Evolutionary conservation across 2,113 vertebrate genomes (phyloP).

Genomic region (Trichomycterus rosablanca): DNA sequence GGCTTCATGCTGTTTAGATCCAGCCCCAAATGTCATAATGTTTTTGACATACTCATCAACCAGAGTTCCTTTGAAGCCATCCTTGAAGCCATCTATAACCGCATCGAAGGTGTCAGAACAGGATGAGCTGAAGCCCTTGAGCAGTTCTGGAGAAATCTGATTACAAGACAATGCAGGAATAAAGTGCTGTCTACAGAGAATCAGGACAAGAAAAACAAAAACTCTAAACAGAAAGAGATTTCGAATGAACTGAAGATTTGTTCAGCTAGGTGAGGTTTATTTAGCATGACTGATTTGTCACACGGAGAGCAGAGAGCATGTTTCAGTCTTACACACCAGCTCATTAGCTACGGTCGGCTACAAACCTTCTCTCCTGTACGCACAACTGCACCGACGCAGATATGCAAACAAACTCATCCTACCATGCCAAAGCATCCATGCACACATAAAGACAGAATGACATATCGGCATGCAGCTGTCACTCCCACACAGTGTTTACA

Average conservation of each 20-base stretch:
- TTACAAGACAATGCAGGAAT: conserved; percentile 18
- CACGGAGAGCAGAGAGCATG: conserved; percentile 14
- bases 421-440: conserved; percentile 1
- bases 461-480: background rate
- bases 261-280: conserved; percentile 22
- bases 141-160: conserved; percentile 27
- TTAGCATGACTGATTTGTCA: conserved; percentile 32
- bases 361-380: background rate
- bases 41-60: conserved; percentile 15
- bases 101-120: conserved; percentile 3
- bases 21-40: too few relatives aligned
- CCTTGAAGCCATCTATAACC: too few relatives aligned
- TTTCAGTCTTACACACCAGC: conserved; percentile 14
- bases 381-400: background rate
- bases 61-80: too few relatives aligned
- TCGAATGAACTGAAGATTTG: conserved; percentile 15
- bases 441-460: background rate
- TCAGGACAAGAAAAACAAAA: conserved; percentile 2
- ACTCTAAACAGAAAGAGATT: background rate
- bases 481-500: background rate
- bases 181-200: conserved; percentile 7
- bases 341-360: conserved; percentile 19
- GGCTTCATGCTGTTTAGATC: too few relatives aligned
- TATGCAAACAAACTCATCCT: background rate
- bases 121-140: conserved; percentile 9